Base-by-base conservation (phyloP, 2,888 invertebrate genomes). In the Thumatha senex region DNA sequence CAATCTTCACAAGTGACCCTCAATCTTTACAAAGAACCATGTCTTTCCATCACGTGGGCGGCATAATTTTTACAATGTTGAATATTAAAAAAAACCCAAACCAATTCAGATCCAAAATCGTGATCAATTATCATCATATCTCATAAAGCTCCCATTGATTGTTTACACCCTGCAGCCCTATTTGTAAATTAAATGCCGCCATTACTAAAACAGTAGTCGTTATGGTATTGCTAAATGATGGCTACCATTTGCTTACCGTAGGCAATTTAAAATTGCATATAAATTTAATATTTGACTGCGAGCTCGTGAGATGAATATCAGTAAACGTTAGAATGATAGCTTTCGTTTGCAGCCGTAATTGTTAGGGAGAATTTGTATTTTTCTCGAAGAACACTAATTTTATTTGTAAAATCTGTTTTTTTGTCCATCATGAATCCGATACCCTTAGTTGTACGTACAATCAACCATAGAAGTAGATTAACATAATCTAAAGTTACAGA, bases 231-330 rank as follows among this genome's bases (percentile, higher is more conserved):
- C 67, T 79, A 84, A 86, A 78, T 74, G 76, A 64, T 55, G 73
- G 79, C 74, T 83, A 75, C 79, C 80, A 84, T 80, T 84, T 64
- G 58, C 51, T 79, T 74, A 65, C 86, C 84, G 70, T 66, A 74
- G 84, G 84, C 84, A 70, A 73, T 82, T 69, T 70, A 47, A 72
- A 73, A 76, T 71, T 70, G 67, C 72, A 74, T 63, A 63, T 61
- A 64, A 58, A 69, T 61, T 61, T 72, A 63, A 67, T 60, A 62
- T 63, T 50, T 50, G 54, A 54, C 56, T 51, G 55, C 54, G 52
- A 59, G 52, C 41, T 18, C 24, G 39, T 41, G 38, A 57, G 61
- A 54, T 46, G 62, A 46, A 53, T 58, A 56, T 66, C 47, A 38
- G 40, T 55, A 59, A 65, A 61, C 56, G 58, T 60, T 53, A 33